Percentiles rank a stretch among this genome's conserved stretches.
These are phyloP conservation scores for Belgica antarctica DNA, from an alignment of 2,888 invertebrate species.

Conservation along the genomic window DNA sequence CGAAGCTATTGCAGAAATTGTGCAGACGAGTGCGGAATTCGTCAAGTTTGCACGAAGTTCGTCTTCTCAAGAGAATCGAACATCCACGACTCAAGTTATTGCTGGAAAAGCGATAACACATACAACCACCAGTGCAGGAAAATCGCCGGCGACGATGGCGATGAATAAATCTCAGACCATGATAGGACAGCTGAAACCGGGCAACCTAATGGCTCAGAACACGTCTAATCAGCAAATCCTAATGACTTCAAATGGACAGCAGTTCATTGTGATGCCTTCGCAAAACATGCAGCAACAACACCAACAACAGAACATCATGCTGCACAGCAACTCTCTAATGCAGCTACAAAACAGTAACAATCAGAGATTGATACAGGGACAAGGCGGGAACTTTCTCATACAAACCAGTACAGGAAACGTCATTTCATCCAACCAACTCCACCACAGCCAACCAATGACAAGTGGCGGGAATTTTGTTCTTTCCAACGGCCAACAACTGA, in stretches of 20 bases:
- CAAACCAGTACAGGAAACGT: conserved; percentile 41
- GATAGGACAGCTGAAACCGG: conserved; percentile 1
- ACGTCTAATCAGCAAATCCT: conserved; percentile 49
- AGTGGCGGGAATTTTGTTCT: conserved; percentile 32
- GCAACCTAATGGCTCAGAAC: conserved; percentile 46
- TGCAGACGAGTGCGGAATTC: conserved; percentile 72
- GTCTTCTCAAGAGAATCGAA: conserved; percentile 69
- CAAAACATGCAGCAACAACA: conserved; percentile 42
- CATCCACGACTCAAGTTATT: conserved; percentile 76
- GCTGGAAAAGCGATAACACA: conserved; percentile 74
- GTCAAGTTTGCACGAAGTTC: conserved; percentile 64
- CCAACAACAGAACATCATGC: conserved; percentile 30
- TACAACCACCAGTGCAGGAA: conserved; percentile 60
- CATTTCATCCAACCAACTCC: conserved; percentile 21
- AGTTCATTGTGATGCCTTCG: conserved; percentile 49
- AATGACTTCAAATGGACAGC: conserved; percentile 55
- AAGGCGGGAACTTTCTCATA: conserved; percentile 28
- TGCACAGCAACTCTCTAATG: conserved; percentile 36
- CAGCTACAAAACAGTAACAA: conserved; percentile 20
- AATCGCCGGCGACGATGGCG: conserved; percentile 49
- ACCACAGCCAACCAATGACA: no score
- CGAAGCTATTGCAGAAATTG: conserved; percentile 61
- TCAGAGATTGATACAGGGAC: conserved; percentile 18
- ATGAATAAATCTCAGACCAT: conserved; percentile 46
- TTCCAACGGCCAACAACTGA: not conserved